phyloP scores from a whole-genome alignment of 2,888 invertebrate genomes.

The Napeogenes inachia region DNA sequence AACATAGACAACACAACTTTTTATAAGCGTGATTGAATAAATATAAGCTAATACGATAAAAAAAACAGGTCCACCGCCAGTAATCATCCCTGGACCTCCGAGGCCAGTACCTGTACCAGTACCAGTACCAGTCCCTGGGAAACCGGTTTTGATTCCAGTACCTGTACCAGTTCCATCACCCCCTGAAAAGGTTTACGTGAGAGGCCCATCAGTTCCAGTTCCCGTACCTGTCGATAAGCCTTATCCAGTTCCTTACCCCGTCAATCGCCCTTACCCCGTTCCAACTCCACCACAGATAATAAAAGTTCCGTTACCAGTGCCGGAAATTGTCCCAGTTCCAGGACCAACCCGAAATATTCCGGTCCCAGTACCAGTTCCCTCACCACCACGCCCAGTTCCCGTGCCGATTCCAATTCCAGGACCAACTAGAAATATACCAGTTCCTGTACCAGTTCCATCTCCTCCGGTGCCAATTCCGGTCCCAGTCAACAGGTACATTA shows the following conservation, averaged over 20 bases:
- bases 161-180: slow-evolving; percentile 34
- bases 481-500: slow-evolving; percentile 46
- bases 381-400: slow-evolving; percentile 44
- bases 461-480: slow-evolving; percentile 46
- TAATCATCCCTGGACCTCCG: slow-evolving; percentile 56
- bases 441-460: slow-evolving; percentile 50
- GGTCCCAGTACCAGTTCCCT: slow-evolving; percentile 44
- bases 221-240: slow-evolving; percentile 30
- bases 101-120: slow-evolving; percentile 42
- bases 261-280: slow-evolving; percentile 48
- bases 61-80: slow-evolving; percentile 52
- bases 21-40: too few species aligned
- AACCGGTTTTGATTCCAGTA: slow-evolving; percentile 31
- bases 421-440: slow-evolving; percentile 43
- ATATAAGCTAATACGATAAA: too few species aligned
- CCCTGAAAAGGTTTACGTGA: background rate
- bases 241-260: slow-evolving; percentile 23
- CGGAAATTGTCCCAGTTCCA: slow-evolving; percentile 39
- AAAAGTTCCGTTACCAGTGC: slow-evolving; percentile 37
- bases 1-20: too few species aligned
- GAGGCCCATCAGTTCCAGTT: slow-evolving; percentile 20
- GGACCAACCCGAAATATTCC: slow-evolving; percentile 39
- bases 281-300: slow-evolving; percentile 43
- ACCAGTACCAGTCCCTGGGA: slow-evolving; percentile 52
- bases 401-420: slow-evolving; percentile 47